Percentiles rank a stretch among this genome's conserved stretches.
phyloP scores from a whole-genome alignment of 1,140 invertebrate genomes.

The Thaumatotibia leucotreta region DNA sequence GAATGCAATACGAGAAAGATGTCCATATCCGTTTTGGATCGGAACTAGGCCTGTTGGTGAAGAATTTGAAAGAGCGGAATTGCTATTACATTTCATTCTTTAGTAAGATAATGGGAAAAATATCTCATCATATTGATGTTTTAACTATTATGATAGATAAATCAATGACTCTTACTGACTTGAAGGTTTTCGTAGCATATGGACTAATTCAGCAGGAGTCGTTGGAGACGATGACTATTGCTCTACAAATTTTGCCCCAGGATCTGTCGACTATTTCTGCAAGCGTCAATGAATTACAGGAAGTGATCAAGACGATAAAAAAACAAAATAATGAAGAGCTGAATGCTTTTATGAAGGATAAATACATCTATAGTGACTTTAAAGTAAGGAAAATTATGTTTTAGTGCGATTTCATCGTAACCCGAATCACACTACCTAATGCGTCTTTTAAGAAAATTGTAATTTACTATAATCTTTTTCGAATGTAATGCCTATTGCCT shows the following conservation, averaged over 20 bases:
- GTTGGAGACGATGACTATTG: not conserved
- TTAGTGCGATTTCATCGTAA: no score
- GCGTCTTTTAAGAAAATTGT: no score
- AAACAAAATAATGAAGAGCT: not conserved
- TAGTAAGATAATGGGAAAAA: not conserved
- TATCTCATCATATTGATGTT: not conserved
- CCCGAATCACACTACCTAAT: no score
- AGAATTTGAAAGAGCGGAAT: not conserved
- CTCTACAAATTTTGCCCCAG: not conserved
- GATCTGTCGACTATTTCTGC: not conserved
- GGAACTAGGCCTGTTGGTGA: not conserved
- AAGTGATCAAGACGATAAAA: not conserved
- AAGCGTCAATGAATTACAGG: not conserved
- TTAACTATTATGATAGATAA: not conserved
- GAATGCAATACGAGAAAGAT: not conserved
- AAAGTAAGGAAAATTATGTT: not conserved
- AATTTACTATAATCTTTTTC: no score
- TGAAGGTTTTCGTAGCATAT: not conserved
- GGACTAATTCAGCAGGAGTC: not conserved
- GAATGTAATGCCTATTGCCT: no score
- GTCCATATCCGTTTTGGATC: not conserved
- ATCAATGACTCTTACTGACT: not conserved
- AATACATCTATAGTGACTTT: not conserved
- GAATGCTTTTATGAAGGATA: not conserved
- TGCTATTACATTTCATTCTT: not conserved